A percentile compares a stretch with the other conserved stretches of the same genome.
These are phyloP conservation scores for Bursaphelenchus okinawaensis DNA, from an alignment of 2,888 invertebrate genomes.

Conservation along the genomic window DNA sequence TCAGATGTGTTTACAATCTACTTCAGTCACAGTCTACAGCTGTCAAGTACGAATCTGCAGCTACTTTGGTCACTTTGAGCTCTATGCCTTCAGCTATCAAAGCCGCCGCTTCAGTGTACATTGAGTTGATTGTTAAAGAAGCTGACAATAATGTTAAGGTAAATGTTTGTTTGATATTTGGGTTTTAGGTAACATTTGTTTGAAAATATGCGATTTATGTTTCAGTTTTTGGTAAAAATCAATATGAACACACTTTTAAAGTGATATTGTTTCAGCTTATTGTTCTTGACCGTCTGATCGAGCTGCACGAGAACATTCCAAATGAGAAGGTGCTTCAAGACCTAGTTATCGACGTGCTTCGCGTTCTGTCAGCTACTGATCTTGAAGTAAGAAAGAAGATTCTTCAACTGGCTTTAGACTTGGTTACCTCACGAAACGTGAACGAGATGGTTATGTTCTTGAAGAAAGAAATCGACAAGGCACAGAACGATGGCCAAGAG, in stretches of 20 bases:
- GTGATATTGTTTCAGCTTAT: constrained; percentile 66
- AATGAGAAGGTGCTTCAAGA: constrained; percentile 63
- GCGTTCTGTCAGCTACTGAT: constrained; percentile 85
- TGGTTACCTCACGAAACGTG: constrained; percentile 83
- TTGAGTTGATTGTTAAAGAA: constrained; percentile 97
- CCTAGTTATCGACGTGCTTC: constrained; percentile 91
- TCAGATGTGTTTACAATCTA: constrained; percentile 94
- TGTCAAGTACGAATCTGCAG: constrained; percentile 92
- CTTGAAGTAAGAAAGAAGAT: constrained; percentile 86
- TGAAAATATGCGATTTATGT: not conserved
- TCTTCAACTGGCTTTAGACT: constrained; percentile 74
- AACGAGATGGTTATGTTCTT: constrained; percentile 68
- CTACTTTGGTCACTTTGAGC: constrained; percentile 92
- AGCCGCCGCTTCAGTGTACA: constrained; percentile 95
- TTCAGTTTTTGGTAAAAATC: not conserved
- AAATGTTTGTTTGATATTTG: no score
- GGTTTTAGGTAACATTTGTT: constrained; percentile 1
- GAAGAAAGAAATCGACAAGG: constrained; percentile 56
- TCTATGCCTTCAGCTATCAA: constrained; percentile 92
- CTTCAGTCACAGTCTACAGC: constrained; percentile 90
- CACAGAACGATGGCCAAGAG: constrained; percentile 67
- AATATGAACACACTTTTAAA: not conserved
- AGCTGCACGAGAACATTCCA: constrained; percentile 67
- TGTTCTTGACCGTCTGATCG: constrained; percentile 84
- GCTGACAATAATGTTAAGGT: constrained; percentile 97